phyloP scores from a whole-genome alignment of 1,140 invertebrate genomes.

The Zophobas atratus region DNA sequence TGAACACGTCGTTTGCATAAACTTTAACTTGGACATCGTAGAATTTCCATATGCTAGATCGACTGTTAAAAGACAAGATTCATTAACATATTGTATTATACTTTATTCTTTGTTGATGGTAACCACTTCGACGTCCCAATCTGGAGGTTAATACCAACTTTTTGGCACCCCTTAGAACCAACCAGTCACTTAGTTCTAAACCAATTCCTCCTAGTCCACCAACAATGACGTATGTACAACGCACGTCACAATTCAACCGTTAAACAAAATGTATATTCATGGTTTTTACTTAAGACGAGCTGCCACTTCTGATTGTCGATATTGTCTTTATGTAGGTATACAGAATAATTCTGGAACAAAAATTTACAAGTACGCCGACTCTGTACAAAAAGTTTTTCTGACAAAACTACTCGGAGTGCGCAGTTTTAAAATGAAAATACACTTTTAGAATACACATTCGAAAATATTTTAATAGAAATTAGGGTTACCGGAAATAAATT shows the following conservation, averaged over 20 bases:
- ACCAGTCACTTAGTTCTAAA: slow-evolving; percentile 91
- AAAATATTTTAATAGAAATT: too few relatives aligned
- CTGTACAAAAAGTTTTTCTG: too few relatives aligned
- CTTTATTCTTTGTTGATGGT: slow-evolving; percentile 79
- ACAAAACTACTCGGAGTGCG: too few relatives aligned
- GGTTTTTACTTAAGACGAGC: too few relatives aligned
- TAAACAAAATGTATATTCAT: too few relatives aligned
- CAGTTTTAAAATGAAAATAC: too few relatives aligned
- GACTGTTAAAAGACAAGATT: neutral
- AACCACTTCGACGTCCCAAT: slow-evolving; percentile 83
- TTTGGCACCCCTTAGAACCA: slow-evolving; percentile 84
- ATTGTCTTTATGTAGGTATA: too few relatives aligned
- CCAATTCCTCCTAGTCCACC: slow-evolving; percentile 93
- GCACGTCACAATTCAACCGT: slow-evolving; percentile 65
- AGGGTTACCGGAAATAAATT: too few relatives aligned
- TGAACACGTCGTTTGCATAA: slow-evolving; percentile 71
- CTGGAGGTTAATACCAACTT: slow-evolving; percentile 87
- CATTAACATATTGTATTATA: slow-evolving; percentile 53
- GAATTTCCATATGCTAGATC: slow-evolving; percentile 70
- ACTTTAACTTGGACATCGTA: slow-evolving; percentile 72
- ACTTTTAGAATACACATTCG: too few relatives aligned
- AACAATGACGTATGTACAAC: slow-evolving; percentile 73
- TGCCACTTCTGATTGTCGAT: too few relatives aligned
- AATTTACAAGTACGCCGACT: too few relatives aligned
- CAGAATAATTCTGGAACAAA: too few relatives aligned